Evolutionary conservation across 2,888 invertebrate species (phyloP), one percentile per base, ranked within the genome.

Genomic region (Conistra vaccinii): DNA sequence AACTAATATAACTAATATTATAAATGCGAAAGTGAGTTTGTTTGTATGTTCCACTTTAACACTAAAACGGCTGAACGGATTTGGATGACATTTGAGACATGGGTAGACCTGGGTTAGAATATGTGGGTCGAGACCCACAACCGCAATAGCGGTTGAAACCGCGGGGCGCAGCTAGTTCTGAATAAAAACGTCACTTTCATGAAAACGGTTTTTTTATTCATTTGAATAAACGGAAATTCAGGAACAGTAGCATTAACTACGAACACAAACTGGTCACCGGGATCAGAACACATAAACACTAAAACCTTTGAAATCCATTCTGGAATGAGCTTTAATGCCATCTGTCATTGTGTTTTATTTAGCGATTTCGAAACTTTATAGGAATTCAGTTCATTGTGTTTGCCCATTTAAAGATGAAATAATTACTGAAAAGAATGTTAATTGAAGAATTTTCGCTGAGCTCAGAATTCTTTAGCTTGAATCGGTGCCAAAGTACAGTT

Each of bases 351-450:
- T 12, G n/a, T 48, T 53, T 42, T 20, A 61, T n/a, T 29, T 67
- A 55, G n/a, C 5, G 55, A 68, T 60, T 72, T 60, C n/a, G 29
- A 78, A 78, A 65, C 48, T 45, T n/a, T 26, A 26, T 32, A 57
- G 17, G 26, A 69, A 77, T 76, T n/a, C n/a, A 58, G 26, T 53
- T 39, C 29, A 78, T 65, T 55, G 20, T n/a, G 53, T 39, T 61
- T 48, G 39, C 17, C 45, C 62, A 55, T 58, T 48, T 60, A 42
- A 26, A 51, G n/a, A 39, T 32, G 26, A 70, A 58, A n/a, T 66
- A 80, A 68, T 78, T 53, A 45, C 45, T 53, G 23, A 3, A 39
- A 57, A 69, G 53, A 69, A 81, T 79, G 48, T 58, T 73, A 61
- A 79, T 79, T 79, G 29, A 53, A 53, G 2, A 57, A 78, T 69